phyloP scores from a whole-genome alignment of 2,797 vertebrate genomes.

The Acomys russatus region DNA sequence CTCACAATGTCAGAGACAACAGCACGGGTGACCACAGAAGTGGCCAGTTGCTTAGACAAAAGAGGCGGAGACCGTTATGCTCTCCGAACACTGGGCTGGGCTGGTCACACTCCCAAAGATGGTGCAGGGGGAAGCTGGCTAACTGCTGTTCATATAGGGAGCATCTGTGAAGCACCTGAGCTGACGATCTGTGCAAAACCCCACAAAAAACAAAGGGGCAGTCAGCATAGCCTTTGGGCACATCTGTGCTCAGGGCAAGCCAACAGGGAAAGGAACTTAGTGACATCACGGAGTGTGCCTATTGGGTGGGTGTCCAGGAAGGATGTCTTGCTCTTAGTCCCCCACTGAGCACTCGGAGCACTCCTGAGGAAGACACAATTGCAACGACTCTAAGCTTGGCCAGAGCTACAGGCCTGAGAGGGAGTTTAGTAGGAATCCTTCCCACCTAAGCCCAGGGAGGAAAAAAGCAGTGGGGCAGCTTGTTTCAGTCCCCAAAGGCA shows the following conservation, averaged over 20 bases:
- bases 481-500: background rate
- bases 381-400: background rate
- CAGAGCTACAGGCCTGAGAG: background rate
- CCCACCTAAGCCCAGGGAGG: background rate
- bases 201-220: too few relatives aligned
- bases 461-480: background rate
- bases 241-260: background rate
- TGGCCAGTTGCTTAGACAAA: rapidly evolving
- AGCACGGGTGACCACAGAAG: background rate
- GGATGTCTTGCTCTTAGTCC: too few relatives aligned
- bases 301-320: too few relatives aligned
- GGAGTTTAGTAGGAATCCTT: background rate
- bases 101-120: rapidly evolving
- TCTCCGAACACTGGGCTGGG: background rate
- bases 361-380: background rate
- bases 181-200: background rate
- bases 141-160: too few relatives aligned
- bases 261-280: background rate
- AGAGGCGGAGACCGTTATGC: background rate
- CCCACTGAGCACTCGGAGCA: too few relatives aligned
- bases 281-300: background rate
- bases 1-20: background rate
- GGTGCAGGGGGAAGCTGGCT: background rate
- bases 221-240: background rate
- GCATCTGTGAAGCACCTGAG: background rate